Percentiles rank a stretch among this genome's conserved stretches.
Evolutionary conservation across 2,888 invertebrate species (phyloP).

Genomic region (Ichneumoninae sp.): DNA sequence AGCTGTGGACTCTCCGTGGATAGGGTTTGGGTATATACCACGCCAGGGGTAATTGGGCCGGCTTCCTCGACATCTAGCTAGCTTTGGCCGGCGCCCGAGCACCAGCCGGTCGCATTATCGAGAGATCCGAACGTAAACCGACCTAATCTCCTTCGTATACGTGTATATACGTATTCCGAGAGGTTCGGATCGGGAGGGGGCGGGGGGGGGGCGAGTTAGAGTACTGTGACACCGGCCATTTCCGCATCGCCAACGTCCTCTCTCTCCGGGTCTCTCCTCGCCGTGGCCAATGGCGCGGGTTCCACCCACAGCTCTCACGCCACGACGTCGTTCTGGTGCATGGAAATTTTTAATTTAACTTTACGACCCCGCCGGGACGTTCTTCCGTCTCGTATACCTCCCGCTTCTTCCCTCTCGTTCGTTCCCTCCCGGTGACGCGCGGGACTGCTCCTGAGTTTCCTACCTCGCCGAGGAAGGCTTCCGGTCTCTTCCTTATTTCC

Average conservation of each 20-base stretch:
- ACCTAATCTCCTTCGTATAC: slow-evolving; percentile 66
- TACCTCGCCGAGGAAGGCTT: slow-evolving; percentile 29
- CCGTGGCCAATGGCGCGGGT: slow-evolving; percentile 14
- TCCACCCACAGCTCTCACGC: slow-evolving; percentile 16
- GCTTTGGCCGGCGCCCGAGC: slow-evolving; percentile 48
- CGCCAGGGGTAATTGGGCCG: slow-evolving; percentile 67
- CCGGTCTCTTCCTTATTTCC: slow-evolving; percentile 60
- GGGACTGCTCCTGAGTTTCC: background rate
- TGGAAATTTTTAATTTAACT: slow-evolving; percentile 77
- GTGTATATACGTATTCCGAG: slow-evolving; percentile 28
- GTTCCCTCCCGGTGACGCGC: slow-evolving; percentile 27
- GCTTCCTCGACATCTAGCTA: slow-evolving; percentile 57
- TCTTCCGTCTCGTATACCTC: slow-evolving; percentile 38
- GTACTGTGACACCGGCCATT: slow-evolving; percentile 59
- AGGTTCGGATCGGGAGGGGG: background rate
- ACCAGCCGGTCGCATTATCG: slow-evolving; percentile 68
- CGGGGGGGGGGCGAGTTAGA: background rate
- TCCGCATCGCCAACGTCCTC: slow-evolving; percentile 51
- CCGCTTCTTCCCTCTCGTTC: slow-evolving; percentile 23
- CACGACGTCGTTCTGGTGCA: slow-evolving; percentile 62
- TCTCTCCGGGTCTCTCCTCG: slow-evolving; percentile 40
- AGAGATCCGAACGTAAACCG: slow-evolving; percentile 69
- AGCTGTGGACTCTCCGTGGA: slow-evolving; percentile 29
- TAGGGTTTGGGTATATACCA: slow-evolving; percentile 42
- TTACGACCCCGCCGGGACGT: slow-evolving; percentile 73